Percentiles rank a stretch among this genome's conserved stretches.
Conservation (phyloP, 1,140 invertebrate species). For the Pseudomyrmex concolor region DNA sequence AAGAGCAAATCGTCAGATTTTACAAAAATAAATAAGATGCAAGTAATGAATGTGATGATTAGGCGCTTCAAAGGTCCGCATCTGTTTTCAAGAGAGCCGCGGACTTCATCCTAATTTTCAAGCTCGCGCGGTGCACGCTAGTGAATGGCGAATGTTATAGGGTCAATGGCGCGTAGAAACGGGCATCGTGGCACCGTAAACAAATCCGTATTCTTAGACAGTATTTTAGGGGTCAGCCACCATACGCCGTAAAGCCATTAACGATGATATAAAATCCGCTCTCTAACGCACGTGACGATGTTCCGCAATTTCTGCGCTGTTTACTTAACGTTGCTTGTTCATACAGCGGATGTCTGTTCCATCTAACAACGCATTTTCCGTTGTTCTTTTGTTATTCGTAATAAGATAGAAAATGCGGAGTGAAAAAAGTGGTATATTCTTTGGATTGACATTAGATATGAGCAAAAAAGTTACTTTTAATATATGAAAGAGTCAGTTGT, state of each 20-base stretch:
- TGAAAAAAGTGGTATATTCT: background rate
- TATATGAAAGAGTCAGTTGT: background rate
- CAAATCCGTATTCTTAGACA: constrained; percentile 73
- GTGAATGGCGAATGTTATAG: constrained; percentile 66
- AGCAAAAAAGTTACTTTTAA: background rate
- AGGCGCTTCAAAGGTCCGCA: background rate
- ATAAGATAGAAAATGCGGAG: constrained; percentile 1
- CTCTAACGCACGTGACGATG: constrained; percentile 39
- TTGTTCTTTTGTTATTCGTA: background rate
- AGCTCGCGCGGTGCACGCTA: background rate
- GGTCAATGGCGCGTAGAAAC: constrained; percentile 73
- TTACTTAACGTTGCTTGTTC: constrained; percentile 16
- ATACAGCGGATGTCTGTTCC: background rate
- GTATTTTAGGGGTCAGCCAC: constrained; percentile 66
- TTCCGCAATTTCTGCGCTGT: constrained; percentile 47
- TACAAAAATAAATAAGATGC: background rate
- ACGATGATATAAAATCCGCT: constrained; percentile 68
- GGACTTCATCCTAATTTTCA: constrained; percentile 44
- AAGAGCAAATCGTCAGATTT: too few relatives aligned
- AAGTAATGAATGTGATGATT: background rate
- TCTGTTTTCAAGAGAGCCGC: constrained; percentile 31
- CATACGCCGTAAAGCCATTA: constrained; percentile 67
- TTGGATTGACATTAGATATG: background rate
- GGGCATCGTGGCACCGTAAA: constrained; percentile 64
- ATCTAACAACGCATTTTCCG: background rate